Conservation (phyloP, 1,140 invertebrate species). For the Panagrolaimus sp. region DNA sequence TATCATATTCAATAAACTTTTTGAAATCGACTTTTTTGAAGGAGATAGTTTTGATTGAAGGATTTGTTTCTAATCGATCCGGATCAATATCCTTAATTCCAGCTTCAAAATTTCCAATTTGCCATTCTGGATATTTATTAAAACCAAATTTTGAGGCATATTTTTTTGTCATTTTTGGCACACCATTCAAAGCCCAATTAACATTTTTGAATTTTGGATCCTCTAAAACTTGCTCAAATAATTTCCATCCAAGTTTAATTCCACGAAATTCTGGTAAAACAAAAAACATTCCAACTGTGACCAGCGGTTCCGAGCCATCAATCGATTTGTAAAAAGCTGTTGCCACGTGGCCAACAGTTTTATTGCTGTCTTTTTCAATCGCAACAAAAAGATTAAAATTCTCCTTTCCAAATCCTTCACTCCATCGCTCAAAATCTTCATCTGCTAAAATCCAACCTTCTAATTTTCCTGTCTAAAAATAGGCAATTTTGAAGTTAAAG, state of each 20-base stretch:
- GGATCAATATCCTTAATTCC: neutral
- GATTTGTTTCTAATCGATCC: neutral
- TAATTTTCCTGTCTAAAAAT: neutral
- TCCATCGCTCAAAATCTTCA: neutral
- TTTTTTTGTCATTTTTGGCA: conserved; percentile 8
- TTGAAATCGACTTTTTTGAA: neutral
- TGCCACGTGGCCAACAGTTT: neutral
- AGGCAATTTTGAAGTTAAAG: neutral
- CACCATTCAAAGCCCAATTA: neutral
- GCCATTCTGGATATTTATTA: conserved; percentile 10
- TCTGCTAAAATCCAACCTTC: conserved; percentile 3
- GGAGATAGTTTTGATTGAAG: neutral
- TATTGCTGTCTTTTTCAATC: neutral
- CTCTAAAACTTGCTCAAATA: neutral
- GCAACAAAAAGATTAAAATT: conserved; percentile 2
- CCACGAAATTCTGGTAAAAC: neutral
- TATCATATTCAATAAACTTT: neutral
- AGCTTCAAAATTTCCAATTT: conserved; percentile 1
- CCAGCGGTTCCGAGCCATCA: neutral
- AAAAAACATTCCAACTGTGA: conserved; percentile 12
- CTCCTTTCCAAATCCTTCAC: neutral
- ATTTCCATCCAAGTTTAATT: neutral
- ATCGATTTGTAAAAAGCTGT: conserved; percentile 1
- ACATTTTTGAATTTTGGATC: conserved; percentile 8
- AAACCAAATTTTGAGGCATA: conserved; percentile 5